A percentile compares a stretch with the other conserved stretches of the same genome.
These are phyloP conservation scores for Phoenicopterus ruber DNA, from an alignment of 2,113 vertebrate species.

Conservation along the genomic window DNA sequence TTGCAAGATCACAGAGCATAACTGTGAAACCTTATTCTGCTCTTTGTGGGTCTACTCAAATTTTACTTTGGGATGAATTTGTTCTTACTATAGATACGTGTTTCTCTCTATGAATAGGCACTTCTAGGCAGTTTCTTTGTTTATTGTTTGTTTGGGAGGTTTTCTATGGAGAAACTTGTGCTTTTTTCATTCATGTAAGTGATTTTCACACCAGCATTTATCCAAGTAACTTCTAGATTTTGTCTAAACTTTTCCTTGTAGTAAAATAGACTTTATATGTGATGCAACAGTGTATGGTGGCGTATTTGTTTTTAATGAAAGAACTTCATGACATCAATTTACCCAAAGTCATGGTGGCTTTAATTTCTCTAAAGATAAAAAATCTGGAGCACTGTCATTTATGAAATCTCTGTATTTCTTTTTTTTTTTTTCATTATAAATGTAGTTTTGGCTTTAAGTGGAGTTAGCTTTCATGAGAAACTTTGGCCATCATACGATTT, in stretches of 20 bases:
- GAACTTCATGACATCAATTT: background rate
- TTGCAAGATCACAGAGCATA: background rate
- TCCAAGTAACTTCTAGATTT: background rate
- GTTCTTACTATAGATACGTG: background rate
- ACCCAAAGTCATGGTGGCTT: background rate
- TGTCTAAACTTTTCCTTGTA: background rate
- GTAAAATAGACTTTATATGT: background rate
- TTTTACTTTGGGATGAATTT: background rate
- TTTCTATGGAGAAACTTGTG: background rate
- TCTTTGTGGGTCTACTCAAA: background rate
- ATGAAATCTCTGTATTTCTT: background rate
- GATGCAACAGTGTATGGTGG: background rate
- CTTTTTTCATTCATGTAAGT: background rate
- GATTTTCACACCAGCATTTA: background rate
- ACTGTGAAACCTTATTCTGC: background rate
- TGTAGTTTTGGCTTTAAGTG: background rate
- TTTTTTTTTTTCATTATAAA: background rate
- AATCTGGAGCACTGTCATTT: background rate
- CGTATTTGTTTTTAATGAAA: background rate
- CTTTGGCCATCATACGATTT: background rate
- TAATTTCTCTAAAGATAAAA: background rate
- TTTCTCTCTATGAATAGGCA: background rate
- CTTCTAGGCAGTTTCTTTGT: background rate
- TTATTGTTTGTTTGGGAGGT: background rate
- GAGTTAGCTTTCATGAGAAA: background rate